Evolutionary conservation across 2,888 invertebrate species (phyloP), one percentile per base, ranked within the genome.

Genomic region (Caenorhabditis auriculariae): DNA sequence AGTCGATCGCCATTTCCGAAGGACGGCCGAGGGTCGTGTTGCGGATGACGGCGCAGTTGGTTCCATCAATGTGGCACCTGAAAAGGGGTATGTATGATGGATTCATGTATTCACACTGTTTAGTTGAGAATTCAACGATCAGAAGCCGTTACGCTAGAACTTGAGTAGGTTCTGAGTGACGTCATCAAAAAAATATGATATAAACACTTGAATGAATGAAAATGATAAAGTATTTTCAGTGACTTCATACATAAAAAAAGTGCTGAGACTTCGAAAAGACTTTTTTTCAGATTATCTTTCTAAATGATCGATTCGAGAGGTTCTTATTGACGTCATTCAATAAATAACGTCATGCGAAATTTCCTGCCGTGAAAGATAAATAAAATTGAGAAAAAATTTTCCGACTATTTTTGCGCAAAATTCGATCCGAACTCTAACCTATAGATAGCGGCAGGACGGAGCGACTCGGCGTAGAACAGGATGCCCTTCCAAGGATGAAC

Each of bases 381-480:
- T 15, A 15, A 27, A 45, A 4, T 41, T 42, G 17, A 48, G 21
- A 12, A 41, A 48, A 32, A 15, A 15, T 46, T 15, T 6, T 24
- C 37, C 23, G 15, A 19, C 35, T 26, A 15, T 9, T 48, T 48
- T 19, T 38, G n/a, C 24, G 27, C 35, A 15, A 12, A 35, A 12
- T 35, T 12, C 35, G 35, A 12, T 35, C 12, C 35, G 12, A 35
- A 35, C 35, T 45, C 92, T n/a, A n/a, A 91, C 72, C 94, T 86
- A 54, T 92, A 93, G 65, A 96, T 96, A 82, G 94, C 94, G 0
- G 95, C 94, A 0, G 94, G 94, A 3, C 79, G 56, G 53, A 76
- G 92, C 91, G 94, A 93, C 82, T 95, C 94, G 0, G 93, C 90
- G 86, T 91, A 95, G 85, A 93, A 95, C 47, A 95, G 89, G 77